These are phyloP conservation scores for Siniperca undulata DNA, from an alignment of 2,797 vertebrate genomes.

Conservation along the genomic window DNA sequence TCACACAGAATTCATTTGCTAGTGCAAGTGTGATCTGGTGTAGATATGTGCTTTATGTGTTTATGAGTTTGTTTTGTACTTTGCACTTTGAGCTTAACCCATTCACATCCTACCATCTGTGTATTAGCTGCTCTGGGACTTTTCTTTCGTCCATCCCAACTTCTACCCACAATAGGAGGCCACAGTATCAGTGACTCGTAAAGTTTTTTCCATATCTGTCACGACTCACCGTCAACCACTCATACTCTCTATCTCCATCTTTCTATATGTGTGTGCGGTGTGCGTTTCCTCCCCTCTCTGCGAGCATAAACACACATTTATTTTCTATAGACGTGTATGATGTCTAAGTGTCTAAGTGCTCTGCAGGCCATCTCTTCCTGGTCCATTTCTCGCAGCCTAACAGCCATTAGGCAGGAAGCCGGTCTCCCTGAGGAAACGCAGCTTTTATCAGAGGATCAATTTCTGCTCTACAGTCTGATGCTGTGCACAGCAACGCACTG, in stretches of 20 bases:
- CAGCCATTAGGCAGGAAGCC: conserved; percentile 83
- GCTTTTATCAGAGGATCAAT: conserved; percentile 85
- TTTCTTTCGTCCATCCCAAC: conserved; percentile 11
- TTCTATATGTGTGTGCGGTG: conserved; percentile 8
- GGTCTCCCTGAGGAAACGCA: conserved; percentile 71
- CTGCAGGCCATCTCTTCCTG: conserved; percentile 69
- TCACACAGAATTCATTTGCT: conserved; percentile 55
- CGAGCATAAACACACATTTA: conserved; percentile 58
- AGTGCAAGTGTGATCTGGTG: conserved; percentile 30
- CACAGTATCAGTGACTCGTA: not conserved
- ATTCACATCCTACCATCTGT: conserved; percentile 42
- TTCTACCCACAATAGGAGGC: conserved; percentile 24
- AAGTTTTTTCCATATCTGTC: conserved; percentile 47
- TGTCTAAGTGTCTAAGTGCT: conserved; percentile 83
- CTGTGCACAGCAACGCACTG: conserved; percentile 41
- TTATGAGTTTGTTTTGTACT: conserved; percentile 9
- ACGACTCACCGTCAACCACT: conserved; percentile 7
- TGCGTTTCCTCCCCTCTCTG: conserved; percentile 26
- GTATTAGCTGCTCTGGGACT: conserved; percentile 39
- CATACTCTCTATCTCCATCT: conserved; percentile 30
- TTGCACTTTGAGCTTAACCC: conserved; percentile 21
- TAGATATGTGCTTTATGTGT: conserved; percentile 21
- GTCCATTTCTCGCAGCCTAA: conserved; percentile 77
- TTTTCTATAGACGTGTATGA: conserved; percentile 70
- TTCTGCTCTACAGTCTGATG: conserved; percentile 66